Base-by-base conservation (phyloP, 2,113 vertebrate genomes). In the Albula glossodonta region DNA sequence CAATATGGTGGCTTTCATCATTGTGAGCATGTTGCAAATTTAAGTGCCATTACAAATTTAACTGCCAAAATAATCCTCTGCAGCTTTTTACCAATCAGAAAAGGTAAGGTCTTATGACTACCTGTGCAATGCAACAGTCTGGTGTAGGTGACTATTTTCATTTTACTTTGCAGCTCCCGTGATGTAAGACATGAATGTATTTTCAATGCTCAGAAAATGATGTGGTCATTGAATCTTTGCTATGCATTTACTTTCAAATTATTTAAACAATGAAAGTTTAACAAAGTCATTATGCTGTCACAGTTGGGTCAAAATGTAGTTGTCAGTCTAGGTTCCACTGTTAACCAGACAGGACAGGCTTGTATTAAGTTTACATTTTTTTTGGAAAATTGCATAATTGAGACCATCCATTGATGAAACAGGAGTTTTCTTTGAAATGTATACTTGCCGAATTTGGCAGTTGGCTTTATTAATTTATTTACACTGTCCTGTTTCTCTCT, bases 401-500 rank as follows among this genome's bases (percentile, higher is more conserved):
- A 15, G 63, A 15, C 17, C 63, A n/a, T 17, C 17, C n/a, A 70
- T 70, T 17, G 11, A 74, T n/a, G 7, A 19, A 22, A 74, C 25
- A 74, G 1, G n/a, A 3, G 2, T 17, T 74, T 19, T 19, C 66
- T 74, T 17, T 74, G 66, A 74, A 74, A 31, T 74, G n/a, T n/a
- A 74, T 74, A 49, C 60, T 51, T 70, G n/a, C 3, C 22, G 53
- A 80, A n/a, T 51, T 56, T 31, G 19, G n/a, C 48, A 51, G 53
- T 48, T 60, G 17, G 66, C 41, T 80, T 51, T 93, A 89, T 93
- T 93, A 94, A 51, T 93, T 92, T 94, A 94, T 80, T 96, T 94
- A 95, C 92, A 94, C 93, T 90, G 93, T 96, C 93, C 83, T 93
- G 94, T 96, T 49, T 94, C 52, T 77, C 60, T 22, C 60, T 19